Evolutionary conservation across 1,140 invertebrate species (phyloP).

Genomic region (Zaprionus ornatus): DNA sequence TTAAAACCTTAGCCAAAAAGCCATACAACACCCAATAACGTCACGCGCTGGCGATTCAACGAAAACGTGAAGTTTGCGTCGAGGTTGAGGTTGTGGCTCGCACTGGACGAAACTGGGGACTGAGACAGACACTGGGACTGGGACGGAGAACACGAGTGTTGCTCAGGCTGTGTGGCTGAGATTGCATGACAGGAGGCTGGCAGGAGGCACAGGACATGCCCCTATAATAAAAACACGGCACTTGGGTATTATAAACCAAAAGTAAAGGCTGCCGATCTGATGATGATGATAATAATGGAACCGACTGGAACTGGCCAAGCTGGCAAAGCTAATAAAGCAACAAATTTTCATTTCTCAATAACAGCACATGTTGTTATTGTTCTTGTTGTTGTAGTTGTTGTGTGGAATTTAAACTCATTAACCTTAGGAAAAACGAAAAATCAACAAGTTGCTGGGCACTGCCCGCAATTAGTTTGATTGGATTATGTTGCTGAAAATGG

Average conservation of each 20-base stretch:
- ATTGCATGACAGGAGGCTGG: conserved; percentile 56
- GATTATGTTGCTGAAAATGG: conserved; percentile 35
- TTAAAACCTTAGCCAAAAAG: conserved; percentile 39
- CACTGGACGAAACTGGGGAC: background rate
- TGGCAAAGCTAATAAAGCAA: conserved; percentile 76
- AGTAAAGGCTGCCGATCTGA: conserved; percentile 47
- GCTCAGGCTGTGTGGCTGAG: conserved; percentile 16
- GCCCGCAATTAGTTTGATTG: conserved; percentile 44
- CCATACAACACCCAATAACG: conserved; percentile 33
- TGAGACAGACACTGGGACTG: background rate
- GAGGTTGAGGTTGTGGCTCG: conserved; percentile 4
- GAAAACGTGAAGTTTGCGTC: conserved; percentile 56
- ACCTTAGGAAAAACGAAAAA: conserved; percentile 66
- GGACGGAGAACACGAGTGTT: background rate
- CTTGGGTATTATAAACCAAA: conserved; percentile 32
- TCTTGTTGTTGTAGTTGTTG: conserved; percentile 24
- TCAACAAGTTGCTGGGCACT: conserved; percentile 51
- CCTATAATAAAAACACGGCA: conserved; percentile 49
- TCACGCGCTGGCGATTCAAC: conserved; percentile 42
- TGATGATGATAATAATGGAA: conserved; percentile 46
- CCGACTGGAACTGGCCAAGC: conserved; percentile 28
- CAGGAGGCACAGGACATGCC: conserved; percentile 52
- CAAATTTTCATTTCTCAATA: conserved; percentile 83
- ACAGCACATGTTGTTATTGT: conserved; percentile 41
- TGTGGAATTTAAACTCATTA: conserved; percentile 70